A percentile compares a stretch with the other conserved stretches of the same genome.
Evolutionary conservation across 2,113 vertebrate genomes (phyloP).

Genomic region (Plotosus lineatus): DNA sequence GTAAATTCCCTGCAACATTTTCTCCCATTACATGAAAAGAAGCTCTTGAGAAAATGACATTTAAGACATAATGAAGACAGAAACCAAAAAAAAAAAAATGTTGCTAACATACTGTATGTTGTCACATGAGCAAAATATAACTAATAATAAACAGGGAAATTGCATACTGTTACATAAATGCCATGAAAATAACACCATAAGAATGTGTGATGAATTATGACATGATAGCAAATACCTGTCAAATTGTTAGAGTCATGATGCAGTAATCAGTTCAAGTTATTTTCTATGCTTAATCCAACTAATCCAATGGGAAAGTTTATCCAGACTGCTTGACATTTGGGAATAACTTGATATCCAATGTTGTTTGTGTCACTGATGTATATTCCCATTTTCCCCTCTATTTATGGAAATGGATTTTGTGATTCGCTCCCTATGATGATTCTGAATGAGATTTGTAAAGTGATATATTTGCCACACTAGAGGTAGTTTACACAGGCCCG

Average conservation of each 20-base stretch:
- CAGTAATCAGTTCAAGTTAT: conserved; percentile 7
- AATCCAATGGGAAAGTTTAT: conserved; percentile 14
- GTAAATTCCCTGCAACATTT: not conserved
- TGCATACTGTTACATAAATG: not conserved
- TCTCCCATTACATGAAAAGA: not conserved
- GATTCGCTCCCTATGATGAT: not conserved
- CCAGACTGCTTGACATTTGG: not conserved
- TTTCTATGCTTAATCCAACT: conserved; percentile 24
- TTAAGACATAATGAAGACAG: not conserved
- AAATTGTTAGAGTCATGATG: not conserved
- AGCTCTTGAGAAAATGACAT: not conserved
- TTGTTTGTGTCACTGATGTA: not conserved
- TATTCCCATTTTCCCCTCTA: conserved; percentile 13
- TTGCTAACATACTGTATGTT: not conserved
- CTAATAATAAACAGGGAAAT: no score
- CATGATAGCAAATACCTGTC: not conserved
- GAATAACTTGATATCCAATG: conserved; percentile 13
- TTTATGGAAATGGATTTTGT: conserved; percentile 16
- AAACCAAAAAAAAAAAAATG: not conserved
- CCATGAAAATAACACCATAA: not conserved
- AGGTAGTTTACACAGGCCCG: not conserved
- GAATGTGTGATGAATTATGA: not conserved
- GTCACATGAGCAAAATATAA: not conserved
- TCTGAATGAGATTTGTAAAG: not conserved
- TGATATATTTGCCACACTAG: not conserved